Evolutionary conservation across 2,888 invertebrate genomes (phyloP).

Genomic region (Mechanitis messenoides): DNA sequence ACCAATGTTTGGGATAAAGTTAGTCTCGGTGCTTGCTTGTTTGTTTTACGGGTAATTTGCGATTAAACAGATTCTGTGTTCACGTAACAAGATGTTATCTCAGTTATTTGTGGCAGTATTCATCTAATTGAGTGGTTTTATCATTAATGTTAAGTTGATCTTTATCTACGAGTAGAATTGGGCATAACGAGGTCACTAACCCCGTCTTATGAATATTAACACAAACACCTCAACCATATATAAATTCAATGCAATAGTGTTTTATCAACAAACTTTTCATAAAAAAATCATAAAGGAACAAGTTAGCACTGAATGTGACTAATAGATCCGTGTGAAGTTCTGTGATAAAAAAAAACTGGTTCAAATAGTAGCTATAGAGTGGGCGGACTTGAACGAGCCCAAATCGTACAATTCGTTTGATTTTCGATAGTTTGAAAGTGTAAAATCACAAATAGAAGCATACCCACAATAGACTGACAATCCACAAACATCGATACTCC

Average conservation of each 20-base stretch:
- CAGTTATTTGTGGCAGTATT: constrained; percentile 40
- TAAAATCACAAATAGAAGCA: constrained; percentile 23
- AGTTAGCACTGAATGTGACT: constrained; percentile 33
- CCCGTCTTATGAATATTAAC: constrained; percentile 64
- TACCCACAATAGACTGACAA: constrained; percentile 2
- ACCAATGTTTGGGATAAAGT: constrained; percentile 56
- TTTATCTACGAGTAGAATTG: constrained; percentile 58
- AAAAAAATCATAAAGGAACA: constrained; percentile 35
- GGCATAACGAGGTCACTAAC: constrained; percentile 66
- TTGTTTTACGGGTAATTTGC: constrained; percentile 73
- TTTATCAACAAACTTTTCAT: constrained; percentile 34
- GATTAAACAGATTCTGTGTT: constrained; percentile 52
- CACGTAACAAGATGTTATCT: constrained; percentile 39
- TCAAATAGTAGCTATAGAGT: constrained; percentile 25
- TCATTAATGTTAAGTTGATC: constrained; percentile 51
- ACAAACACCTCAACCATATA: constrained; percentile 44
- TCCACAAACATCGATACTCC: constrained; percentile 4
- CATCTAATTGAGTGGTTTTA: constrained; percentile 57
- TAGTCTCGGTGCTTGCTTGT: constrained; percentile 63
- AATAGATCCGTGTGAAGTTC: constrained; percentile 33
- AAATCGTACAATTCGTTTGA: constrained; percentile 24
- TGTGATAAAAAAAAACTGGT: constrained; percentile 26
- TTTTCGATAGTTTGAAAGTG: constrained; percentile 24
- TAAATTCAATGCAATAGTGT: constrained; percentile 41
- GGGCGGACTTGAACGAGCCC: constrained; percentile 26